A percentile compares a stretch with the other conserved stretches of the same genome.
Conservation (phyloP, 2,113 vertebrate genomes). For the Tupaia chinensis region DNA sequence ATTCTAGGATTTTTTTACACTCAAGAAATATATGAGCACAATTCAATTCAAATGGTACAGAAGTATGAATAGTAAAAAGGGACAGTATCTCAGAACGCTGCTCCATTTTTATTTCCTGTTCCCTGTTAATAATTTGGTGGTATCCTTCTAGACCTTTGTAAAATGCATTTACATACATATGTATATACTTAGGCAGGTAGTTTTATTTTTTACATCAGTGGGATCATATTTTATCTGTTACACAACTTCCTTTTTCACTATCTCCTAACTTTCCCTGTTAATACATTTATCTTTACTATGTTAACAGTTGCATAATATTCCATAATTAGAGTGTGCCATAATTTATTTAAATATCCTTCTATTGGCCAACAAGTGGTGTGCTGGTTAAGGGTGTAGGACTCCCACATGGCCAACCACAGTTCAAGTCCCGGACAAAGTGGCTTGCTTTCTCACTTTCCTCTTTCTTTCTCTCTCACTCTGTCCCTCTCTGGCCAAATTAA, state of each 20-base stretch:
- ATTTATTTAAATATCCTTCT: constrained; percentile 35
- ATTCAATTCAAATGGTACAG: constrained; percentile 24
- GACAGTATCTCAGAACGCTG: not conserved
- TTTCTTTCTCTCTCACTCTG: too few relatives aligned
- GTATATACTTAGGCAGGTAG: not conserved
- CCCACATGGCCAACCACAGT: too few relatives aligned
- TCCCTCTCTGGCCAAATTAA: too few relatives aligned
- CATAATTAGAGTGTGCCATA: not conserved
- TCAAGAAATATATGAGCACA: not conserved
- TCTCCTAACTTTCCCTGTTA: constrained; percentile 12
- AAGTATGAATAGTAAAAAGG: constrained; percentile 34
- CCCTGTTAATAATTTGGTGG: constrained; percentile 23
- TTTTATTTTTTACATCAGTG: constrained; percentile 56
- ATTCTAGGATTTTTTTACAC: constrained; percentile 27
- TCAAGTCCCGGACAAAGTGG: too few relatives aligned
- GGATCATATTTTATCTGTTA: not conserved
- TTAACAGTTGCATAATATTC: not conserved
- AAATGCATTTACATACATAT: not conserved
- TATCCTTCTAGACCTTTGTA: constrained; percentile 20
- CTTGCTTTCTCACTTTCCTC: too few relatives aligned
- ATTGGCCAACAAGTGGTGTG: too few relatives aligned
- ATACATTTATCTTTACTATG: constrained; percentile 32
- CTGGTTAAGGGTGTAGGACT: too few relatives aligned
- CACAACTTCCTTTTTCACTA: constrained; percentile 1
- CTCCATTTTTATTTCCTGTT: not conserved